A percentile compares a stretch with the other conserved stretches of the same genome.
Conservation (phyloP, 2,888 invertebrate genomes). For the Pollenia griseotomentosa region DNA sequence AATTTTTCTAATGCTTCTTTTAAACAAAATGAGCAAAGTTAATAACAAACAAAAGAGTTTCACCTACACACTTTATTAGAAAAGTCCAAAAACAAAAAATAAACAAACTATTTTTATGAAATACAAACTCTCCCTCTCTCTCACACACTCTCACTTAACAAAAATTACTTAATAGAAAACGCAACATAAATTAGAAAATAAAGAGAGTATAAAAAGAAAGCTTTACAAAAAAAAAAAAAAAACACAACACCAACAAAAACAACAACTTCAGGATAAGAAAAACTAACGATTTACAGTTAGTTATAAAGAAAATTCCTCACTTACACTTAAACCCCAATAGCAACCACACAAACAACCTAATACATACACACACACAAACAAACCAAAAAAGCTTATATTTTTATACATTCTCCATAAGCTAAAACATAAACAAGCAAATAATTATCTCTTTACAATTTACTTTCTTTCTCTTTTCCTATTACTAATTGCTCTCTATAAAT, state of each 20-base stretch:
- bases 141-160: conserved; percentile 37
- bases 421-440: not conserved
- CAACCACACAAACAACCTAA: not conserved
- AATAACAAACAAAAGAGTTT: conserved; percentile 47
- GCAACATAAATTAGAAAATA: conserved; percentile 2
- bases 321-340: conserved; percentile 33
- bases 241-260: not conserved
- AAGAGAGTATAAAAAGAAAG: conserved; percentile 41
- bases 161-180: conserved; percentile 30
- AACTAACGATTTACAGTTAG: conserved; percentile 55
- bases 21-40: conserved; percentile 19
- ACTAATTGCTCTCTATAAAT: not conserved
- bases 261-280: not conserved
- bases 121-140: conserved; percentile 60
- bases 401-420: conserved; percentile 13
- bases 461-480: not conserved
- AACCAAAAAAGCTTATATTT: conserved; percentile 28
- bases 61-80: conserved; percentile 59
- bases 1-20: conserved; percentile 56
- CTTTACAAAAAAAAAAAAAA: not conserved
- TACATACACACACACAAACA: not conserved
- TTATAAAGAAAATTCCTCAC: conserved; percentile 53
- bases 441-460: too few species aligned
- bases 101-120: conserved; percentile 52
- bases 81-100: conserved; percentile 5